A percentile compares a stretch with the other conserved stretches of the same genome.
phyloP scores from a whole-genome alignment of 2,888 invertebrate species.

The Nephrotoma appendiculata region DNA sequence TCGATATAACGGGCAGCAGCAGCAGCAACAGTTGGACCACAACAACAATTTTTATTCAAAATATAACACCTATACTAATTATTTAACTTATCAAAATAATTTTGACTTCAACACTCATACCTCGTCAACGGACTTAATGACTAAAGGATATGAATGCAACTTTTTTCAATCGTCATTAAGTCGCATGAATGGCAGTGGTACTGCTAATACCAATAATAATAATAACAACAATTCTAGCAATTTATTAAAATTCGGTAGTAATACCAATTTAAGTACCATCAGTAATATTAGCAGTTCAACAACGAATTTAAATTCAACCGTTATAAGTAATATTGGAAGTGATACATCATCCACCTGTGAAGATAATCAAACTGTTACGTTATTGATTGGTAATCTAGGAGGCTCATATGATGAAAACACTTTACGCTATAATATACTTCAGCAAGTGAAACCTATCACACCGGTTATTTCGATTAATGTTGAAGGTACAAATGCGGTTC shows the following conservation, averaged over 20 bases:
- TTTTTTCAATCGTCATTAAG: background rate
- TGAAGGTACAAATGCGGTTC: conserved; percentile 29
- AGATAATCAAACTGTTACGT: conserved; percentile 17
- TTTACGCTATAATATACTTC: conserved; percentile 26
- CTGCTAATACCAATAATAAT: background rate
- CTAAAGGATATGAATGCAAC: background rate
- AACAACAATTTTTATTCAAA: background rate
- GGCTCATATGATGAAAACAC: conserved; percentile 29
- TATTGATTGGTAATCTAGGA: conserved; percentile 32
- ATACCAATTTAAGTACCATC: background rate
- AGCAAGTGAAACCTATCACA: conserved; percentile 30
- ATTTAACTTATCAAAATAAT: background rate
- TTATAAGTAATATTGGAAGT: background rate
- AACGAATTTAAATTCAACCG: conserved; percentile 1
- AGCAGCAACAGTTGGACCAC: background rate
- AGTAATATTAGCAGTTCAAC: background rate
- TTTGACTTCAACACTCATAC: background rate
- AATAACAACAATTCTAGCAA: background rate
- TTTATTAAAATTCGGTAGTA: background rate
- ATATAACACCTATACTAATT: background rate
- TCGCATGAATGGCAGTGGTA: background rate
- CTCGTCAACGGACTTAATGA: background rate
- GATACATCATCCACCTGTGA: background rate
- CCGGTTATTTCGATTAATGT: conserved; percentile 29
- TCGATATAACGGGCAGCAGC: conserved; percentile 10